These are phyloP conservation scores for Rhorus exstirpatorius DNA, from an alignment of 2,888 invertebrate genomes.

Conservation along the genomic window DNA sequence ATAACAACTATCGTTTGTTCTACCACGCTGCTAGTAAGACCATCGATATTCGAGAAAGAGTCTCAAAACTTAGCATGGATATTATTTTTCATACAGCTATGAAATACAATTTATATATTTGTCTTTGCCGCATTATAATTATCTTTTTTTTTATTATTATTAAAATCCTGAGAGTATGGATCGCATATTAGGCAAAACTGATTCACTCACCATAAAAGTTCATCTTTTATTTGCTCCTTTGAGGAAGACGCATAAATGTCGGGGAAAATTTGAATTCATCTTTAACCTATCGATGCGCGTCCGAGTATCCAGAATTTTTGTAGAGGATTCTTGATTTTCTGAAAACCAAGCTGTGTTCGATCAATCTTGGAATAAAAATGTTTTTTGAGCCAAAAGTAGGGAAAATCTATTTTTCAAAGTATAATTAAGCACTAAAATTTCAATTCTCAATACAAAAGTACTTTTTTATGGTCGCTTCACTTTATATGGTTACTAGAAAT, in stretches of 20 bases:
- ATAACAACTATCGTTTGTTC: slow-evolving; percentile 87
- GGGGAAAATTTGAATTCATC: no score
- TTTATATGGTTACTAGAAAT: no score
- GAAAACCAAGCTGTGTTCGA: neutral
- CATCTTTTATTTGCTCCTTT: no score
- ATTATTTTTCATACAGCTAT: neutral
- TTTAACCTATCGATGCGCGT: neutral
- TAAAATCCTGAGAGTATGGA: no score
- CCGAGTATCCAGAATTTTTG: neutral
- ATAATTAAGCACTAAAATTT: no score
- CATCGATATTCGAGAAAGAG: slow-evolving; percentile 73
- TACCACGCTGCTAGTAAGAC: slow-evolving; percentile 89
- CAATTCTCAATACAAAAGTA: no score
- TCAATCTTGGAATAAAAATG: neutral
- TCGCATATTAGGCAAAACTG: neutral
- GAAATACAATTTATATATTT: no score
- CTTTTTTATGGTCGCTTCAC: no score
- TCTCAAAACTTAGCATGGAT: slow-evolving; percentile 83
- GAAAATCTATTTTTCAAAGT: no score
- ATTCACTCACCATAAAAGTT: slow-evolving; percentile 27
- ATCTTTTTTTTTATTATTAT: no score
- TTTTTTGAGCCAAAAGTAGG: neutral
- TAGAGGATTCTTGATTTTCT: neutral
- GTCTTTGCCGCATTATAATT: no score
- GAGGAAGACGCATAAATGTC: no score